Percentiles rank a stretch among this genome's conserved stretches.
Conservation (phyloP, 2,797 vertebrate genomes). For the Betta splendens region DNA sequence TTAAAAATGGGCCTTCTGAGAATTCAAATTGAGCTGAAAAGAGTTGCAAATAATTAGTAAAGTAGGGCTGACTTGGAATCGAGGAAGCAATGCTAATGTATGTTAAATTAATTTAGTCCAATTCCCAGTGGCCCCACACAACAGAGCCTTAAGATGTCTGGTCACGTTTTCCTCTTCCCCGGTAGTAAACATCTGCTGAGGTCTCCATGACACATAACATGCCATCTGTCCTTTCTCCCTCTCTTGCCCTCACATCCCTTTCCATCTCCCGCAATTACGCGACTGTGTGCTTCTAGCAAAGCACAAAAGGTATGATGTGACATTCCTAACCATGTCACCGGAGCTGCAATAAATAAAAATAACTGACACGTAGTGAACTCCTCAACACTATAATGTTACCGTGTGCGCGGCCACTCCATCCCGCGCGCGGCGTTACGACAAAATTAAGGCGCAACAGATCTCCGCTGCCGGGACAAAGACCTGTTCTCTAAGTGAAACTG, state of each 20-base stretch:
- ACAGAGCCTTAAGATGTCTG: constrained; percentile 53
- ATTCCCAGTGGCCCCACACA: constrained; percentile 46
- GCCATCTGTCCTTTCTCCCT: constrained; percentile 64
- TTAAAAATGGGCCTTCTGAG: constrained; percentile 33
- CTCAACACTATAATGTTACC: constrained; percentile 58
- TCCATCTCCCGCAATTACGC: constrained; percentile 38
- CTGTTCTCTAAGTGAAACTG: constrained; percentile 70
- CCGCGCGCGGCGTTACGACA: constrained; percentile 30
- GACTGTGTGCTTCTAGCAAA: constrained; percentile 46
- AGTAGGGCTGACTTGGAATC: constrained; percentile 29
- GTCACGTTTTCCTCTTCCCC: constrained; percentile 60
- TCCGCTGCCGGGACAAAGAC: constrained; percentile 66
- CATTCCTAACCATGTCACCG: constrained; percentile 20
- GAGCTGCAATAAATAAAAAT: constrained; percentile 57
- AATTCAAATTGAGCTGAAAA: constrained; percentile 30
- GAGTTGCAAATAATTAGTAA: constrained; percentile 45
- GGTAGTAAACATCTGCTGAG: constrained; percentile 74
- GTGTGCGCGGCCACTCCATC: constrained; percentile 35
- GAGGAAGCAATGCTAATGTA: constrained; percentile 56
- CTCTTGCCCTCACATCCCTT: constrained; percentile 17
- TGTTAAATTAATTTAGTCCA: constrained; percentile 67
- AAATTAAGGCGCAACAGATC: constrained; percentile 48
- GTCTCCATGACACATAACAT: constrained; percentile 52
- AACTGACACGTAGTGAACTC: constrained; percentile 48
- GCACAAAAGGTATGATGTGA: constrained; percentile 13